Base-by-base conservation (phyloP, 2,888 invertebrate genomes). In the Stegana nigrithorax region DNA sequence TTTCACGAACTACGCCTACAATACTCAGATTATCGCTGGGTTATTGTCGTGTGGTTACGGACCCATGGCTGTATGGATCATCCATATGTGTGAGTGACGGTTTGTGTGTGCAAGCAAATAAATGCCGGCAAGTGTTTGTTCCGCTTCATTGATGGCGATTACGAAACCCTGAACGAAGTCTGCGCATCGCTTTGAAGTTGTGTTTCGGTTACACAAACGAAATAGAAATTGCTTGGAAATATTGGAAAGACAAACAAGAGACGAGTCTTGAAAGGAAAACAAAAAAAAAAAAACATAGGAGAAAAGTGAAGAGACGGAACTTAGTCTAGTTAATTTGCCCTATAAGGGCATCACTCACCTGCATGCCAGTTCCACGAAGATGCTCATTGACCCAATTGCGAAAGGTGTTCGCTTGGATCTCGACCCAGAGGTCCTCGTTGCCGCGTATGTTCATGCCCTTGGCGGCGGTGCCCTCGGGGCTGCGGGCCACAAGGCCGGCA, bases 341-440 rank as follows among this genome's bases (percentile, higher is more conserved):
- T n/a, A n/a, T n/a, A n/a, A n/a, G n/a, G n/a, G n/a, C n/a, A n/a
- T 25, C 23, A 78, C 83, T 85, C 84, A 90, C 90, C 88, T 90
- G 90, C 84, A 90, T 90, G 72, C 89, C 89, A 67, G 90, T 88
- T 53, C 92, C 92, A 67, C 90, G 90, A 69, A 95, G 86, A 77
- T 94, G 93, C 84, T 98, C 97, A 86, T 98, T 98, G 78, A 97
- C 95, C 98, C 98, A 98, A 86, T 98, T 98, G 74, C 93, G 90
- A 85, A 98, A 98, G 39, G 98, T 98, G 85, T 95, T 94, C 51
- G 96, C 94, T 85, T 97, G 97, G 70, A 96, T 96, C 84, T 96
- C 95, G 58, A 97, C 95, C 97, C 97, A 97, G 45, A 96, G 91
- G 81, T 96, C 96, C 86, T 96, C 95, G 81, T 95, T 92, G 71